phyloP scores from a whole-genome alignment of 2,888 invertebrate species.

The Ectropis crepuscularia region DNA sequence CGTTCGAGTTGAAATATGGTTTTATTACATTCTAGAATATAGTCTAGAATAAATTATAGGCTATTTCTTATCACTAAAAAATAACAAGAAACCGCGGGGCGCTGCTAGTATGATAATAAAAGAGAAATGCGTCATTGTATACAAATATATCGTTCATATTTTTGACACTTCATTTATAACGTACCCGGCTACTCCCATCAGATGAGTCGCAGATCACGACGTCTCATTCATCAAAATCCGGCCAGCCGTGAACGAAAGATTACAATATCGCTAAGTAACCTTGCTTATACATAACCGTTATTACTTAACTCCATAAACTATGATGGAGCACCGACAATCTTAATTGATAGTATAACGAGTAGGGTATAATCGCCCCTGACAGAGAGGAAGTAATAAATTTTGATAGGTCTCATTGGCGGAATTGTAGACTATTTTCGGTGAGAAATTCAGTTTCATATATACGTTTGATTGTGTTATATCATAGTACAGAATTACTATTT shows the following conservation, averaged over 20 bases:
- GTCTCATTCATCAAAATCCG: constrained; percentile 8
- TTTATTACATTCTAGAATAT: too few species aligned
- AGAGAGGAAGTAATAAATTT: constrained; percentile 22
- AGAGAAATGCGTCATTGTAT: not conserved
- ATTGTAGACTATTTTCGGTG: not conserved
- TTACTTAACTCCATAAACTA: constrained; percentile 16
- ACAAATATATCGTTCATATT: constrained; percentile 2
- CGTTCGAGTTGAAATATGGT: too few species aligned
- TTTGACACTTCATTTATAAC: constrained; percentile 7
- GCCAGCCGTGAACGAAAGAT: constrained; percentile 14
- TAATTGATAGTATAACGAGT: constrained; percentile 21
- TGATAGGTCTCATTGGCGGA: constrained; percentile 8
- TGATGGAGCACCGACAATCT: constrained; percentile 24
- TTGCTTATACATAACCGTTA: constrained; percentile 9
- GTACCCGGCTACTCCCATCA: not conserved
- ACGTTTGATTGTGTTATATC: too few species aligned
- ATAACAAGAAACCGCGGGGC: too few species aligned
- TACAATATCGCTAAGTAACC: constrained; percentile 7
- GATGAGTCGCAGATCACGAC: constrained; percentile 12
- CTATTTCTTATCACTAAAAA: too few species aligned
- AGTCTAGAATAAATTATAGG: too few species aligned
- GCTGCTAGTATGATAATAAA: not conserved
- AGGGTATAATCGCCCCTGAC: constrained; percentile 14
- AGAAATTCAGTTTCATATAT: too few species aligned
- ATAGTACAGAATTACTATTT: too few species aligned